Base-by-base conservation (phyloP, 2,888 invertebrate genomes). In the Cryptocephalus moraei region DNA sequence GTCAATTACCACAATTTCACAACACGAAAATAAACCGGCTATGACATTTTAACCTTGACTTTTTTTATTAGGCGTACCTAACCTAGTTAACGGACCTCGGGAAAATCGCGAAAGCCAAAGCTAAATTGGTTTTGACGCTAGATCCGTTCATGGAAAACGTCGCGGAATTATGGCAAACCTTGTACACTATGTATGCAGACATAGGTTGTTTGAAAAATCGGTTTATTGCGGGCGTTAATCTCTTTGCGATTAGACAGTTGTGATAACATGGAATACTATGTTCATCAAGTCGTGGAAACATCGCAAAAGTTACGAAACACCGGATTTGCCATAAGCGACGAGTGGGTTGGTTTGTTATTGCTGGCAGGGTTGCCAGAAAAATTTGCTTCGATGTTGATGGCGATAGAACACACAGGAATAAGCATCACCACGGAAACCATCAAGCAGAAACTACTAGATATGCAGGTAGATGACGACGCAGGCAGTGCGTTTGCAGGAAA, bases 101-200 rank as follows among this genome's bases (percentile, higher is more conserved):
- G 9, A 13, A 44, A 41, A 53, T 53, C 39, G 45, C 43, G 1
- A 62, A 61, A 52, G 52, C 58, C 4, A 58, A 54, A 45, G 60
- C 57, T 1, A 63, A 61, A 40, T 45, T 62, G 8, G 51, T 61
- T 40, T 47, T 63, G 39, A 60, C 57, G 1, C 48, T 62, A n/a
- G 57, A 62, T 43, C 43, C 58, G 11, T 47, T 50, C 3, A 38
- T 59, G 12, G 60, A 52, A 51, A 49, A 59, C 8, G 60, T 61
- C 46, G 47, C 61, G 12, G 48, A 49, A 48, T 34, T 55, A 10
- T 54, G 54, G 54, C 44, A 48, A 9, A 53, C 51, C 32, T 42
- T 57, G 38, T 51, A 48, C 41, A 45, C 40, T 1, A 8, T 53
- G 12, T 57, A 44, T 46, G 56, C 52, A 38, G 53, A 56, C 38